Percentiles rank a stretch among this genome's conserved stretches.
These are phyloP conservation scores for Alloplasta piceator DNA, from an alignment of 2,888 invertebrate genomes.

Conservation along the genomic window DNA sequence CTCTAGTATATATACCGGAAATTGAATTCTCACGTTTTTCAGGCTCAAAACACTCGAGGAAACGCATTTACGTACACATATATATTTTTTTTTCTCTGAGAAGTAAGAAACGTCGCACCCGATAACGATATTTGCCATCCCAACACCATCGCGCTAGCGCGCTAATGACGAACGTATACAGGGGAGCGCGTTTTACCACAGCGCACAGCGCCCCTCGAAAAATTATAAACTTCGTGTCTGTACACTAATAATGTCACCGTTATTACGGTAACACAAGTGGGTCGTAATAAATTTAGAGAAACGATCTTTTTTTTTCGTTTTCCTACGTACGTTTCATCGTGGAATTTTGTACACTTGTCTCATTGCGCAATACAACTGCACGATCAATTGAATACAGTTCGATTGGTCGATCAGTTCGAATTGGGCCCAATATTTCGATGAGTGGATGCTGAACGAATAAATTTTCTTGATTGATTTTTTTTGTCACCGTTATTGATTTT, in stretches of 20 bases:
- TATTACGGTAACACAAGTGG: slow-evolving; percentile 60
- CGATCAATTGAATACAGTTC: no score
- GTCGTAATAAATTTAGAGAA: slow-evolving; percentile 56
- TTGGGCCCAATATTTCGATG: no score
- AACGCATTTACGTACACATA: slow-evolving; percentile 8
- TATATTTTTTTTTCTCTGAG: slow-evolving; percentile 41
- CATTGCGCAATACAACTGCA: no score
- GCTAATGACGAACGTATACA: slow-evolving; percentile 66
- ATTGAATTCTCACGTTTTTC: slow-evolving; percentile 31
- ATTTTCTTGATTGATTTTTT: no score
- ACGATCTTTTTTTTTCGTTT: slow-evolving; percentile 22
- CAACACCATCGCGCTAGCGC: slow-evolving; percentile 57
- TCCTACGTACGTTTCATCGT: neutral
- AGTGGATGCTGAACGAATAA: no score
- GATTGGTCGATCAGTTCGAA: no score
- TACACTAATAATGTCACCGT: slow-evolving; percentile 58
- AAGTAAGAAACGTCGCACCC: slow-evolving; percentile 64
- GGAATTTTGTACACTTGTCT: no score
- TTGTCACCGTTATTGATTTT: no score
- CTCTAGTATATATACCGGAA: slow-evolving; percentile 21
- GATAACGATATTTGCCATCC: slow-evolving; percentile 70
- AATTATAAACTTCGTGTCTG: slow-evolving; percentile 56
- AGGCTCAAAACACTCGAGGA: slow-evolving; percentile 14
- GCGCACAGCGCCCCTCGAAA: slow-evolving; percentile 24
- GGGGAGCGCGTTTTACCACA: slow-evolving; percentile 49